Conservation (phyloP, 2,797 vertebrate species). For the Gallinago solitaria region DNA sequence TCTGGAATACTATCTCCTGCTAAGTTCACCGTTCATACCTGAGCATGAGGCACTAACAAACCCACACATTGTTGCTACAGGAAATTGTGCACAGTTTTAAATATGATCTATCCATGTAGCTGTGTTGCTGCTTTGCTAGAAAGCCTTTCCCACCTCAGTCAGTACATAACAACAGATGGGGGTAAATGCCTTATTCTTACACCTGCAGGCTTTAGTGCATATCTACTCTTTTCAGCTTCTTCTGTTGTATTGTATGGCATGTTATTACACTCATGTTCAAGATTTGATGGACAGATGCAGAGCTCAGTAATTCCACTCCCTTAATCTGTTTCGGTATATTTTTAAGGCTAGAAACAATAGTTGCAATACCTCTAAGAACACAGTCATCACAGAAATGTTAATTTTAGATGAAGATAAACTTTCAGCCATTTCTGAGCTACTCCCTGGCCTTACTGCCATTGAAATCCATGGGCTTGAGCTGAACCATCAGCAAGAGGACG, state of each 20-base stretch:
- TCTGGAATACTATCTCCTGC: neutral
- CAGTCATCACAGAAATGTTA: neutral
- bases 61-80: neutral
- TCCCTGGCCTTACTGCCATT: neutral
- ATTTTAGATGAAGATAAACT: neutral
- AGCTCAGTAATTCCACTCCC: neutral
- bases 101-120: neutral
- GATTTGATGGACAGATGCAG: constrained; percentile 22
- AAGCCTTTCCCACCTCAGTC: neutral
- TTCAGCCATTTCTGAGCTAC: neutral
- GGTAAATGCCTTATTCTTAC: constrained; percentile 6
- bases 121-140: neutral
- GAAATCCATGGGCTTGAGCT: neutral
- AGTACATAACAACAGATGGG: neutral
- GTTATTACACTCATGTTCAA: neutral
- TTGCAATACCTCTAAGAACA: neutral
- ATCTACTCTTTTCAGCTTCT: neutral
- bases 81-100: neutral
- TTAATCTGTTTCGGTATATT: neutral
- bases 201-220: constrained; percentile 32
- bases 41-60: neutral
- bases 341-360: neutral
- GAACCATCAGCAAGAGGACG: neutral
- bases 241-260: neutral
- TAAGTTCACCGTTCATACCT: neutral